Conservation (phyloP, 2,888 invertebrate species). For the Euzophera pinguis region DNA sequence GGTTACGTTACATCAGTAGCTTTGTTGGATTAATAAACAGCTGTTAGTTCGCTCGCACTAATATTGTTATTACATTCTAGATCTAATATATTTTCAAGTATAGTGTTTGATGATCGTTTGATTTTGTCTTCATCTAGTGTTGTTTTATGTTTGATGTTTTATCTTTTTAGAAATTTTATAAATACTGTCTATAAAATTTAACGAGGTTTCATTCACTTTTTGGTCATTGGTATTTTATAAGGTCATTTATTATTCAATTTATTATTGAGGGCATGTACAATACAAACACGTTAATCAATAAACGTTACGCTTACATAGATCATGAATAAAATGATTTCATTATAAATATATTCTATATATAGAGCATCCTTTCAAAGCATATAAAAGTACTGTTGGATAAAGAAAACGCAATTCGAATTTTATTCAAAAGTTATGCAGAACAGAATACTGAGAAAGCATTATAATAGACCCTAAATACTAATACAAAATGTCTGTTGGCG, state of each 20-base stretch:
- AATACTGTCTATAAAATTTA: no score
- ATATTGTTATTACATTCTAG: not conserved
- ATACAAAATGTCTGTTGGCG: slow-evolving; percentile 4
- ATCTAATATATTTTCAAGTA: not conserved
- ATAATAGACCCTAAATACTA: slow-evolving; percentile 12
- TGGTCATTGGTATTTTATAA: no score
- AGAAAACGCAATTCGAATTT: not conserved
- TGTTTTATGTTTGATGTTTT: no score
- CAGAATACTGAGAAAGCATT: slow-evolving; percentile 1
- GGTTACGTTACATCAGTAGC: slow-evolving; percentile 23
- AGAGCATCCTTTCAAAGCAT: not conserved
- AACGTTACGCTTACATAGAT: not conserved
- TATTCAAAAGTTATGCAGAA: not conserved
- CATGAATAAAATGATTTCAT: not conserved
- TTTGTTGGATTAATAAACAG: slow-evolving; percentile 10
- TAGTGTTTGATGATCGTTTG: not conserved
- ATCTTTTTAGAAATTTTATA: no score
- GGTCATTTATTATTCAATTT: no score
- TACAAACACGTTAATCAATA: no score
- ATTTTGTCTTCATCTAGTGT: not conserved
- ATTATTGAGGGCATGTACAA: no score
- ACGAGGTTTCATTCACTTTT: no score
- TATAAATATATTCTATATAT: not conserved
- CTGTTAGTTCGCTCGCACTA: slow-evolving; percentile 6
- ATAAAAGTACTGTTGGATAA: not conserved